phyloP scores from a whole-genome alignment of 2,888 invertebrate species.

The Eupelmus urozonus region DNA sequence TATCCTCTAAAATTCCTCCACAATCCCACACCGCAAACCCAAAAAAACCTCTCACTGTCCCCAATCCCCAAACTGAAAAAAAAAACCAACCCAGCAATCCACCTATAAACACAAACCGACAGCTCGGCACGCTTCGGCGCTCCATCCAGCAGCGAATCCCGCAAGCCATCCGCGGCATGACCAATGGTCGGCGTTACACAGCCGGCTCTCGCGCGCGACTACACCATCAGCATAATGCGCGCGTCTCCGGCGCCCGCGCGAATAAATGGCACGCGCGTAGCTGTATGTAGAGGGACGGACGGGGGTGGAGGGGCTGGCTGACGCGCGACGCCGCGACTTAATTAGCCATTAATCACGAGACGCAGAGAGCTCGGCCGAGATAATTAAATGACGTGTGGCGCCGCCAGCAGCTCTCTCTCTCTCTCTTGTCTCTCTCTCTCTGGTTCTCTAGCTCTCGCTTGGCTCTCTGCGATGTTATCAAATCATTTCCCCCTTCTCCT shows the following conservation, averaged over 20 bases:
- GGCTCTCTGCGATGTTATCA: conserved; percentile 16
- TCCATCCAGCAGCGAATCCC: too few relatives aligned
- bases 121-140: too few relatives aligned
- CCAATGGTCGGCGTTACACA: too few relatives aligned
- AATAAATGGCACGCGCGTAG: conserved; percentile 5
- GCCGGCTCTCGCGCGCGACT: too few relatives aligned
- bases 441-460: too few relatives aligned
- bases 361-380: conserved; percentile 49
- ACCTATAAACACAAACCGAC: too few relatives aligned
- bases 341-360: conserved; percentile 65
- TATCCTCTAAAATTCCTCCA: too few relatives aligned
- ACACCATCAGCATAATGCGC: not conserved
- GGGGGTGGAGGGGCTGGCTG: not conserved
- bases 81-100: too few relatives aligned
- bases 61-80: too few relatives aligned
- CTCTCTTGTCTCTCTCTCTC: not conserved
- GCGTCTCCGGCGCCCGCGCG: not conserved
- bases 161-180: too few relatives aligned
- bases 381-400: conserved; percentile 62
- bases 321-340: conserved; percentile 58
- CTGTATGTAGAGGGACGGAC: not conserved
- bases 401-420: conserved; percentile 7
- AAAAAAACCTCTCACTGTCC: too few relatives aligned
- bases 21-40: too few relatives aligned
- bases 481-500: conserved; percentile 23